A percentile compares a stretch with the other conserved stretches of the same genome.
phyloP scores from a whole-genome alignment of 2,797 vertebrate species.

The Amblyopsis hoosieri region DNA sequence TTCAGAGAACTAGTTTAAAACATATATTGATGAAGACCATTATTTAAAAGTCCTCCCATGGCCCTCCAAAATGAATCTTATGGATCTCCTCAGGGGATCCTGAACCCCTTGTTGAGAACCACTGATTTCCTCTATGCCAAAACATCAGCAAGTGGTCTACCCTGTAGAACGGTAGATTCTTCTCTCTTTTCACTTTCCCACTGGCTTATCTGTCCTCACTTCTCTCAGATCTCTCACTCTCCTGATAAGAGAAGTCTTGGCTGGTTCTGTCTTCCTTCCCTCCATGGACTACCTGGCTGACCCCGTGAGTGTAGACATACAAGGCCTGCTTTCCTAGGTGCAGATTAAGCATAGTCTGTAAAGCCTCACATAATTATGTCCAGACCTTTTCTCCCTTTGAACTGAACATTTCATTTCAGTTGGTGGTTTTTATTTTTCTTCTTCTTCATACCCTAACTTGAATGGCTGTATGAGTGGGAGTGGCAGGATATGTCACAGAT shows the following conservation, averaged over 20 bases:
- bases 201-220: constrained; percentile 40
- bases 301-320: constrained; percentile 84
- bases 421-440: too few relatives aligned
- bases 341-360: constrained; percentile 3
- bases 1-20: background rate
- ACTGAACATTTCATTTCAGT: too few relatives aligned
- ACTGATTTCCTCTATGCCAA: background rate
- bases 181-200: constrained; percentile 38
- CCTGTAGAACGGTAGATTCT: constrained; percentile 4
- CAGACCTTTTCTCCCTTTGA: too few relatives aligned
- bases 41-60: too few relatives aligned
- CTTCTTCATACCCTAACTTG: too few relatives aligned
- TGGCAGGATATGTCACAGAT: too few relatives aligned
- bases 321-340: constrained; percentile 17
- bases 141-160: constrained; percentile 6
- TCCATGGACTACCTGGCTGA: constrained; percentile 97
- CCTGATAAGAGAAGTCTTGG: constrained; percentile 93
- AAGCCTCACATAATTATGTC: too few relatives aligned
- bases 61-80: too few relatives aligned
- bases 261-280: constrained; percentile 96
- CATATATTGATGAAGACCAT: background rate
- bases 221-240: constrained; percentile 87
- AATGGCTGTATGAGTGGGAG: too few relatives aligned
- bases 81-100: too few relatives aligned
- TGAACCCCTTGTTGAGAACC: too few relatives aligned